Conservation (phyloP, 53 echinoderm and acorn worm species). For the Paelopatides confundens region DNA sequence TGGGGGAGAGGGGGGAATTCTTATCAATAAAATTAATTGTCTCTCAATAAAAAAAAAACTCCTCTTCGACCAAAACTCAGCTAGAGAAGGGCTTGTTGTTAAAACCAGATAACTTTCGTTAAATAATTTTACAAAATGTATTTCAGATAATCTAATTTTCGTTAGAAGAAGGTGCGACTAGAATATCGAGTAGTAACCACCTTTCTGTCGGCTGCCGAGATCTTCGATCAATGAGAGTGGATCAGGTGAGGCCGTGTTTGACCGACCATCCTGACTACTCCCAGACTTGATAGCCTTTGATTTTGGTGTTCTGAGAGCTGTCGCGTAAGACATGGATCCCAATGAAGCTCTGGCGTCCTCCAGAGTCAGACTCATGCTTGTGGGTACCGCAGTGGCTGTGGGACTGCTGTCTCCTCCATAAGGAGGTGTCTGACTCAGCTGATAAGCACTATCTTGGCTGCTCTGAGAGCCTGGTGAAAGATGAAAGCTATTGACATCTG, state of each 20-base stretch:
- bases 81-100: too few species aligned
- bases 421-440: constrained; percentile 2
- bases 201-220: constrained; percentile 88
- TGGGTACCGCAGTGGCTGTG: constrained; percentile 21
- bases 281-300: constrained; percentile 72
- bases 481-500: constrained; percentile 24
- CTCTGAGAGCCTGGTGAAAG: constrained; percentile 30
- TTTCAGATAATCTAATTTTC: too few species aligned
- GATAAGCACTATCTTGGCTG: constrained; percentile 22
- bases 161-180: too few species aligned
- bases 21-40: too few species aligned
- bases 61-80: too few species aligned
- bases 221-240: constrained; percentile 93
- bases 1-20: too few species aligned
- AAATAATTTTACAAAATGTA: too few species aligned
- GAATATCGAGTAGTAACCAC: constrained; percentile 96
- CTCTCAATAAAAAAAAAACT: too few species aligned
- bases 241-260: constrained; percentile 95
- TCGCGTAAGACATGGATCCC: constrained; percentile 91
- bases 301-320: constrained; percentile 91
- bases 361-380: constrained; percentile 51
- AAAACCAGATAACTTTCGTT: too few species aligned
- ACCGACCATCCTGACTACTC: constrained; percentile 71
- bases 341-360: constrained; percentile 66
- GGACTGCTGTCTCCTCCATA: constrained; percentile 49